Evolutionary conservation across 2,113 vertebrate species (phyloP), one percentile per base, ranked within the genome.

Genomic region (Lasiurus borealis): DNA sequence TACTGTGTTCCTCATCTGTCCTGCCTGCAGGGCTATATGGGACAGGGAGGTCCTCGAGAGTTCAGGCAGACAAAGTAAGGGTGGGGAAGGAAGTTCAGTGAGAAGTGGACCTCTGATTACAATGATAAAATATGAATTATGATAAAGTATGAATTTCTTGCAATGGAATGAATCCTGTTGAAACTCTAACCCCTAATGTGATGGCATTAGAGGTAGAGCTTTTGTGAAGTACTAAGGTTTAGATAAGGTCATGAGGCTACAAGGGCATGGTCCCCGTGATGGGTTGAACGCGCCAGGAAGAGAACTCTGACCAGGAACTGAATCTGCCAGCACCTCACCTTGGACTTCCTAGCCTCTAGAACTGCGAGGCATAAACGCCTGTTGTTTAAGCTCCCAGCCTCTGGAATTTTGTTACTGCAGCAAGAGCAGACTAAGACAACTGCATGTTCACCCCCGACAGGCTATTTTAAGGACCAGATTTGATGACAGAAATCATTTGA

Each of bases 401-500:
- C 8, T 15, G 23, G 9, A 19, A 19, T 73, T 82, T 68, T 25
- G 18, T 73, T 76, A 77, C 0, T 44, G 50, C 23, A 78, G 34
- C 50, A 31, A 10, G 36, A 54, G 54, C 11, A 40, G 66, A 27
- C 69, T 9, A 48, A 34, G 73, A 91, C 34, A 69, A 50, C 29
- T 34, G 18, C 18, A 36, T 31, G 14, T 31, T 71, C 52, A 77
- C 16, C 7, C 62, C 44, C 4, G n/a, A 80, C 0, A 6, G 77
- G 83, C 16, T 84, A 64, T 85, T 85, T 87, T 81, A 90, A 90
- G n/a, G 71, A 31, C 1, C 64, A 71, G 31, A 54, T 85, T 27
- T 83, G 44, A 52, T 83, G 36, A 92, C 19, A 87, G 46, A 90
- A 68, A 92, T 75, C 5, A 46, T 46, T 52, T 64, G 29, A 92